These are phyloP conservation scores for Cistogaster globosa DNA, from an alignment of 2,888 invertebrate species.

Conservation along the genomic window DNA sequence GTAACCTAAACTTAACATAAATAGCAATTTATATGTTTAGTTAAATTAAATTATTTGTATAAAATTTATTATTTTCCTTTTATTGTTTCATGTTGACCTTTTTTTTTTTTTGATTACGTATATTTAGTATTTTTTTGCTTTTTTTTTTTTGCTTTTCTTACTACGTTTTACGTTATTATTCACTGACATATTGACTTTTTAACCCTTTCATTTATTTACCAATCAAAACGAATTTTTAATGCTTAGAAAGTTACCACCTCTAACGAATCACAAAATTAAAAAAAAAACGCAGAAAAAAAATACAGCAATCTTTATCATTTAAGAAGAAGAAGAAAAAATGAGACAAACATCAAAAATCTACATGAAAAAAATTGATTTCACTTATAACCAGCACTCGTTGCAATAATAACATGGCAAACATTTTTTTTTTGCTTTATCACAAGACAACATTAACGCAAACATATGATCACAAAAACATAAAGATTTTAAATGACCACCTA, in stretches of 20 bases:
- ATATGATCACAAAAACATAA: conserved; percentile 67
- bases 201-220: conserved; percentile 65
- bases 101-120: not conserved
- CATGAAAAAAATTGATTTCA: conserved; percentile 58
- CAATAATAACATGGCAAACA: conserved; percentile 53
- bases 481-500: conserved; percentile 68
- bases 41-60: not conserved
- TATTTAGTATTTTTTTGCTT: conserved; percentile 3
- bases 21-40: not conserved
- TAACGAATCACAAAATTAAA: conserved; percentile 46
- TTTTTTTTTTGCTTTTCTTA: conserved; percentile 29
- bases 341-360: conserved; percentile 62
- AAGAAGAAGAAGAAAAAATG: not conserved
- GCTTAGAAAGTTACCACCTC: conserved; percentile 70
- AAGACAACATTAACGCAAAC: conserved; percentile 56
- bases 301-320: conserved; percentile 61
- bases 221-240: conserved; percentile 67
- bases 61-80: not conserved
- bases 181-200: conserved; percentile 66
- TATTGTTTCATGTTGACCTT: not conserved
- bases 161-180: conserved; percentile 55
- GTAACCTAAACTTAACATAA: conserved; percentile 4
- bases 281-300: conserved; percentile 7
- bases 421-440: conserved; percentile 21
- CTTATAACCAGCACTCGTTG: conserved; percentile 65